phyloP scores from a whole-genome alignment of 2,797 vertebrate genomes.

The Oceanodroma leucorhoa region DNA sequence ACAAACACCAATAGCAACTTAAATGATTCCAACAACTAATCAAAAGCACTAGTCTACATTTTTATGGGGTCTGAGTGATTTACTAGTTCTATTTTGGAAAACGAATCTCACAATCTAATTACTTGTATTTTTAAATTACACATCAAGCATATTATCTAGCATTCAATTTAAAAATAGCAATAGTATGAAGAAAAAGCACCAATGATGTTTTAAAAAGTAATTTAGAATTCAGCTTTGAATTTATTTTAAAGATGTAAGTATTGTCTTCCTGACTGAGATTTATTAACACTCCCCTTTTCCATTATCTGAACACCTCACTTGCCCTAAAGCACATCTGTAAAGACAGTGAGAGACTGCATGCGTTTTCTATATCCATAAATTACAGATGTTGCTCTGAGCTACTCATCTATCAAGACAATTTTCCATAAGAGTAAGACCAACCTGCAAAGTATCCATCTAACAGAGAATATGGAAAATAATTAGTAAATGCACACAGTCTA shows the following conservation, averaged over 20 bases:
- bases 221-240: slow-evolving; percentile 65
- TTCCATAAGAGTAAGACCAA: slow-evolving; percentile 29
- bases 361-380: slow-evolving; percentile 59
- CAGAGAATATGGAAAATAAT: slow-evolving; percentile 27
- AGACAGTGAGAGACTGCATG: slow-evolving; percentile 23
- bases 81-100: slow-evolving; percentile 29
- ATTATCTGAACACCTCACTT: slow-evolving; percentile 68
- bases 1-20: slow-evolving; percentile 6
- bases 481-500: slow-evolving; percentile 21
- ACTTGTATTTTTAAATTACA: slow-evolving; percentile 55
- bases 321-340: slow-evolving; percentile 66
- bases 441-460: slow-evolving; percentile 25
- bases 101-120: neutral
- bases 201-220: slow-evolving; percentile 35
- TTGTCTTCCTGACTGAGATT: slow-evolving; percentile 66
- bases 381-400: slow-evolving; percentile 52
- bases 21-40: slow-evolving; percentile 33
- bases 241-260: slow-evolving; percentile 64
- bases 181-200: slow-evolving; percentile 5
- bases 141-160: slow-evolving; percentile 12
- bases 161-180: slow-evolving; percentile 35
- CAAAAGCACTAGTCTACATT: neutral
- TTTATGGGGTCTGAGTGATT: slow-evolving; percentile 37
- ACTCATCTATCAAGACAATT: slow-evolving; percentile 60
- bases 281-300: slow-evolving; percentile 53